These are phyloP conservation scores for Hyperopisus bebe DNA, from an alignment of 2,113 vertebrate genomes.

Conservation along the genomic window DNA sequence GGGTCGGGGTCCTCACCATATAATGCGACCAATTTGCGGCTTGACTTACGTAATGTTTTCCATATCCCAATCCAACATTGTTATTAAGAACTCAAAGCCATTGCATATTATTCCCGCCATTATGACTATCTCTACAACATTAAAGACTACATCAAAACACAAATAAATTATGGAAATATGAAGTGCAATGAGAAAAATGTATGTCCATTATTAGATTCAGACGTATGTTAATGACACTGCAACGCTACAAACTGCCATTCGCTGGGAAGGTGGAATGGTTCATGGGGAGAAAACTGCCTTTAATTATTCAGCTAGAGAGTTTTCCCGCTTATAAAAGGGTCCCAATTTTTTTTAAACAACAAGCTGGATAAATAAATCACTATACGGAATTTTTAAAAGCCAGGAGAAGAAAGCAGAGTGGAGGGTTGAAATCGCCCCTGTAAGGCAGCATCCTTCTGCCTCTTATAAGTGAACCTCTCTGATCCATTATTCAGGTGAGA, in stretches of 20 bases:
- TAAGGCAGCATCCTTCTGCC: neutral
- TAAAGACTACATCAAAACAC: neutral
- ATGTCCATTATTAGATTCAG: neutral
- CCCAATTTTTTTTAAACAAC: neutral
- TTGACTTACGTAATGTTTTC: neutral
- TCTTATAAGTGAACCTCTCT: slow-evolving; percentile 9
- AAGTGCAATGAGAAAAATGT: neutral
- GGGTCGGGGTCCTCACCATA: neutral
- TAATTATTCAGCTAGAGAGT: slow-evolving; percentile 10
- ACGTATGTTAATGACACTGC: neutral
- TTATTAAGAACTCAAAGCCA: slow-evolving; percentile 4
- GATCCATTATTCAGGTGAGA: slow-evolving; percentile 21
- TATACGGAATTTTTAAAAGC: slow-evolving; percentile 9
- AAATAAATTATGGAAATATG: neutral
- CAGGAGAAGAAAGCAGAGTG: neutral
- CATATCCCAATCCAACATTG: neutral
- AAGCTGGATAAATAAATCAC: slow-evolving; percentile 18
- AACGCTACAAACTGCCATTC: neutral
- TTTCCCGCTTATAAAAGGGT: neutral
- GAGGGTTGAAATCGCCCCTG: neutral
- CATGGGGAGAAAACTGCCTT: neutral
- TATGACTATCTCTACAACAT: slow-evolving; percentile 2
- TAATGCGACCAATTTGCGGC: neutral
- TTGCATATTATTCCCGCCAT: neutral
- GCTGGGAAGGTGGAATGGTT: neutral